These are phyloP conservation scores for Pao palembangensis DNA, from an alignment of 2,113 vertebrate species.

Conservation along the genomic window DNA sequence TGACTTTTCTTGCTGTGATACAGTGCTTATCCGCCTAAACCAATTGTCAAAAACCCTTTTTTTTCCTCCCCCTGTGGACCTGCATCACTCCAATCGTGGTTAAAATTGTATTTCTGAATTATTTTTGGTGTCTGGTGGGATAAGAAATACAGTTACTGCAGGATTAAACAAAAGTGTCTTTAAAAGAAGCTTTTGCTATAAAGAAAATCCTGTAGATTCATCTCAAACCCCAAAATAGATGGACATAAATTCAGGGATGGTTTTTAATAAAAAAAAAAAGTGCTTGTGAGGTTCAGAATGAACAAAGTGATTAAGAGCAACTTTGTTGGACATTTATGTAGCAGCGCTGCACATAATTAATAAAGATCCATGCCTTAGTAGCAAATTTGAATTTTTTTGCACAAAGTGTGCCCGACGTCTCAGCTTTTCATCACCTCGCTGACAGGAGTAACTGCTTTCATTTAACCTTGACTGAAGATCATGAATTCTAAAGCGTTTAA, in stretches of 20 bases:
- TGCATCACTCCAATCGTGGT: slow-evolving; percentile 39
- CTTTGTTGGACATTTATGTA: slow-evolving; percentile 97
- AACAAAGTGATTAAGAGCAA: slow-evolving; percentile 96
- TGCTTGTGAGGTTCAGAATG: slow-evolving; percentile 88
- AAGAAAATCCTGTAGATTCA: slow-evolving; percentile 15
- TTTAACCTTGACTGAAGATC: slow-evolving; percentile 99
- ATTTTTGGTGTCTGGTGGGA: slow-evolving; percentile 5
- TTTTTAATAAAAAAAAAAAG: slow-evolving; percentile 82
- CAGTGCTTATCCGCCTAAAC: slow-evolving; percentile 67
- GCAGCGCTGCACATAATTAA: slow-evolving; percentile 94
- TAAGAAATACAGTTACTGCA: slow-evolving; percentile 16
- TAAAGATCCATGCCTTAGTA: slow-evolving; percentile 99
- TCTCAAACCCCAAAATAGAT: slow-evolving; percentile 66
- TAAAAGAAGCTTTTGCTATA: slow-evolving; percentile 10
- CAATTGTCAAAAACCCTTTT: slow-evolving; percentile 48
- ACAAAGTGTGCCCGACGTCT: slow-evolving; percentile 97
- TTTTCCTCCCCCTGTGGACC: slow-evolving; percentile 46
- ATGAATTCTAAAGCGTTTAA: slow-evolving; percentile 99
- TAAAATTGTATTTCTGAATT: slow-evolving; percentile 6
- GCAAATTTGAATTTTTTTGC: slow-evolving; percentile 98
- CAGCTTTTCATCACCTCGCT: slow-evolving; percentile 99
- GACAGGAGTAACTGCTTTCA: slow-evolving; percentile 99
- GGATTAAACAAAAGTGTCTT: slow-evolving; percentile 24
- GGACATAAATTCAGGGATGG: slow-evolving; percentile 83
- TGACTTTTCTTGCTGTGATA: slow-evolving; percentile 59